A percentile compares a stretch with the other conserved stretches of the same genome.
phyloP scores from a whole-genome alignment of 2,797 vertebrate genomes.

The Eulemur mongoz region DNA sequence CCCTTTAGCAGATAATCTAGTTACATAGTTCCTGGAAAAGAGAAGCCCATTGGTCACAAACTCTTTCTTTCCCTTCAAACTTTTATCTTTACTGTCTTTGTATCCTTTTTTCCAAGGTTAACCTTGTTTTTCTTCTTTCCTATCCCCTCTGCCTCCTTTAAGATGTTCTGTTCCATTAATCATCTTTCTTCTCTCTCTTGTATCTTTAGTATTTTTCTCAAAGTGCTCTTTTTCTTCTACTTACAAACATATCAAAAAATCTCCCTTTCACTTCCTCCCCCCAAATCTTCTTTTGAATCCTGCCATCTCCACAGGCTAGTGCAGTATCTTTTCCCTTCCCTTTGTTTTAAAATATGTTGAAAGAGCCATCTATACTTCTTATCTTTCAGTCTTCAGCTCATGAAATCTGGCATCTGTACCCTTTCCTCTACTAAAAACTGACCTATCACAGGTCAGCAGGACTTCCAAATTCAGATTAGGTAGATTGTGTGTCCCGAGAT shows the following conservation, averaged over 20 bases:
- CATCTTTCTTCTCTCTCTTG: neutral
- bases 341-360: slow-evolving; percentile 51
- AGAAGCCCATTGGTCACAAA: neutral
- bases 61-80: slow-evolving; percentile 37
- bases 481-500: neutral
- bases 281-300: slow-evolving; percentile 17
- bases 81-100: slow-evolving; percentile 46
- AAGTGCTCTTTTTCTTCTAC: slow-evolving; percentile 3
- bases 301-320: neutral
- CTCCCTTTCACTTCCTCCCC: neutral
- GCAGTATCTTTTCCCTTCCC: slow-evolving; percentile 23
- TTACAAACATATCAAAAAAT: slow-evolving; percentile 32
- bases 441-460: neutral
- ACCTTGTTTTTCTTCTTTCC: slow-evolving; percentile 35
- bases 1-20: slow-evolving; percentile 46
- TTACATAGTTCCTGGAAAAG: slow-evolving; percentile 45
- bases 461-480: slow-evolving; percentile 40
- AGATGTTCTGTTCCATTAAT: slow-evolving; percentile 31
- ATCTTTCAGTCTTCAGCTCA: slow-evolving; percentile 27
- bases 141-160: neutral
- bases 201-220: slow-evolving; percentile 34
- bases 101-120: slow-evolving; percentile 16
- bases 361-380: neutral
- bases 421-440: slow-evolving; percentile 34
- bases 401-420: neutral